Percentiles rank a stretch among this genome's conserved stretches.
Conservation (phyloP, 2,888 invertebrate genomes). For the Magallana nippona region DNA sequence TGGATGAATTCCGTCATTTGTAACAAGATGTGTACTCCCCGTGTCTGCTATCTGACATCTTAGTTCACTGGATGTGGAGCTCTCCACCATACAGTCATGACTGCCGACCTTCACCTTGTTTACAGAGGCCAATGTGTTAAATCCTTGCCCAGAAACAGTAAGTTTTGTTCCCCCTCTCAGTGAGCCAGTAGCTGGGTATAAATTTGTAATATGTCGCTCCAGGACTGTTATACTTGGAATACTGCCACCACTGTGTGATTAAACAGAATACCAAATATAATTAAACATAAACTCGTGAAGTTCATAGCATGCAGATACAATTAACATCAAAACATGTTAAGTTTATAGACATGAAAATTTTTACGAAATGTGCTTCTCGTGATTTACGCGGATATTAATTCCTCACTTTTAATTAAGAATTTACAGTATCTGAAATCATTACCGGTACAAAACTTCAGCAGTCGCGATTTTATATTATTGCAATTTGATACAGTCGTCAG, state of each 20-base stretch:
- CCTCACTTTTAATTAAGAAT: too few relatives aligned
- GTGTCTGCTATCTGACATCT: conserved; percentile 61
- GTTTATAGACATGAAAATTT: too few relatives aligned
- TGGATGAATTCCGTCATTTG: conserved; percentile 60
- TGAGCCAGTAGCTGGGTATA: conserved; percentile 63
- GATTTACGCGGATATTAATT: too few relatives aligned
- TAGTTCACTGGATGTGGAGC: conserved; percentile 53
- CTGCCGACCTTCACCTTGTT: conserved; percentile 63
- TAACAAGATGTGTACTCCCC: conserved; percentile 54
- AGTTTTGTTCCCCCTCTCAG: conserved; percentile 65
- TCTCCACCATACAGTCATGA: conserved; percentile 45
- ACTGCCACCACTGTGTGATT: neutral
- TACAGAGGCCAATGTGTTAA: conserved; percentile 54
- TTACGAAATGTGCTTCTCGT: too few relatives aligned
- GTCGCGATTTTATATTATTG: too few relatives aligned
- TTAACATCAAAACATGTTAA: too few relatives aligned
- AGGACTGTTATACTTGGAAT: neutral
- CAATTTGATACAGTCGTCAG: too few relatives aligned
- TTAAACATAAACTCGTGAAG: neutral
- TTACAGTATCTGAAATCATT: too few relatives aligned
- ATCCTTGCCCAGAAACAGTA: conserved; percentile 67
- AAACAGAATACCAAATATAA: neutral
- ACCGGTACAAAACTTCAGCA: too few relatives aligned
- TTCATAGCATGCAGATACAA: neutral
- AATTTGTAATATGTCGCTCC: conserved; percentile 57